These are phyloP conservation scores for Callopanchax toddi DNA, from an alignment of 2,113 vertebrate genomes.

Conservation along the genomic window DNA sequence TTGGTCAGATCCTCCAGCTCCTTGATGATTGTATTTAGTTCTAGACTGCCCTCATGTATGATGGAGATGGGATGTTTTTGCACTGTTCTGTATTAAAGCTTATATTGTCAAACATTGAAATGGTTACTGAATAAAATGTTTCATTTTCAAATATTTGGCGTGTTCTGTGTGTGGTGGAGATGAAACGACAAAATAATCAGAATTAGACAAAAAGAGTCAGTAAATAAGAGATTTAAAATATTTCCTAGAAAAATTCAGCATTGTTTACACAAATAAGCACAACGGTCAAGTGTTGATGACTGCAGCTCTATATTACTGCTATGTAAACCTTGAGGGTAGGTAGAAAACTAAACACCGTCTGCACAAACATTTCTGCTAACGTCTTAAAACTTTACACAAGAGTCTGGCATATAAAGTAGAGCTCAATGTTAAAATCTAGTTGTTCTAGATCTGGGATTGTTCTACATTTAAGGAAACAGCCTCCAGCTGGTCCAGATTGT, in stretches of 20 bases:
- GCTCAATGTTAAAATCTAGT: too few relatives aligned
- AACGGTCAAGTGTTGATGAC: constrained; percentile 13
- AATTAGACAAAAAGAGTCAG: too few relatives aligned
- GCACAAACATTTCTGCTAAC: too few relatives aligned
- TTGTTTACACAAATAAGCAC: constrained; percentile 32
- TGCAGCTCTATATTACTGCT: background rate
- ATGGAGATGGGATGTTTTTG: constrained; percentile 52
- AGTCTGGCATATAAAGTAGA: constrained; percentile 3
- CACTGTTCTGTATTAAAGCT: constrained; percentile 62
- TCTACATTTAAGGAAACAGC: too few relatives aligned
- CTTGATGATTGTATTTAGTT: constrained; percentile 67
- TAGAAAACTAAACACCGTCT: background rate
- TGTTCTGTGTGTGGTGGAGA: background rate
- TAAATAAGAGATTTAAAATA: too few relatives aligned
- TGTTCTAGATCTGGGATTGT: too few relatives aligned
- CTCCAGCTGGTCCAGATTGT: too few relatives aligned
- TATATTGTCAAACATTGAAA: constrained; percentile 54
- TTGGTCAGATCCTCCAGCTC: constrained; percentile 47
- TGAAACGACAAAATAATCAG: too few relatives aligned
- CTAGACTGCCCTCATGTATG: constrained; percentile 45
- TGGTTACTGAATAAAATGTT: constrained; percentile 77
- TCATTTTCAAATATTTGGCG: constrained; percentile 58
- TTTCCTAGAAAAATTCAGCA: constrained; percentile 65
- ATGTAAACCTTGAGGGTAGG: background rate
- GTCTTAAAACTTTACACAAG: too few relatives aligned